A percentile compares a stretch with the other conserved stretches of the same genome.
These are phyloP conservation scores for Tenthredo scrophulariae DNA, from an alignment of 2,888 invertebrate species.

Conservation along the genomic window DNA sequence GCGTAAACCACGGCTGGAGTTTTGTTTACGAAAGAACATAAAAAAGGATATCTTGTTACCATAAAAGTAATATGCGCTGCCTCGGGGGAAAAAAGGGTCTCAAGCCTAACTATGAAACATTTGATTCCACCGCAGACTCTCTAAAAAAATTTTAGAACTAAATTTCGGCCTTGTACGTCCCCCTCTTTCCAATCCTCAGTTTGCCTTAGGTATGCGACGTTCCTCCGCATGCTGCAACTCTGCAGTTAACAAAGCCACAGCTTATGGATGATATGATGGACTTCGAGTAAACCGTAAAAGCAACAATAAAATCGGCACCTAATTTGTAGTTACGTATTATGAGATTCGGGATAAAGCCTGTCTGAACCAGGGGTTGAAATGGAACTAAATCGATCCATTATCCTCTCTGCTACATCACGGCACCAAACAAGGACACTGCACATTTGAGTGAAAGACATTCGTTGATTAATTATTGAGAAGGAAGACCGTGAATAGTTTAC, in stretches of 20 bases:
- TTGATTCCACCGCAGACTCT: conserved; percentile 10
- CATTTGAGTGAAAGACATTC: background rate
- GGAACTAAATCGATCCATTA: background rate
- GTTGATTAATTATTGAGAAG: background rate
- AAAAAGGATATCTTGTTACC: conserved; percentile 48
- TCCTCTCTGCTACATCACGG: background rate
- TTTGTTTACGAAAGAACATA: conserved; percentile 46
- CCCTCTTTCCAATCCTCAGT: background rate
- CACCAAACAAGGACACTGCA: background rate
- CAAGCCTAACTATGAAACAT: conserved; percentile 42
- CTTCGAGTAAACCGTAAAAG: background rate
- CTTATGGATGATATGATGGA: conserved; percentile 27
- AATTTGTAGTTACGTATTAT: background rate
- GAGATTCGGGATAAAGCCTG: background rate
- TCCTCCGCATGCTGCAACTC: no score
- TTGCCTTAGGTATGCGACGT: background rate
- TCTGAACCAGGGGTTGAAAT: background rate
- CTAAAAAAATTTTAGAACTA: conserved; percentile 5
- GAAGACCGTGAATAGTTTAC: background rate
- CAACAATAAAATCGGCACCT: conserved; percentile 18
- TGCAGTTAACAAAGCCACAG: background rate
- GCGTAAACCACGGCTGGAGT: conserved; percentile 36
- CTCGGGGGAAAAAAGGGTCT: conserved; percentile 44
- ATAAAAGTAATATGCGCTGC: conserved; percentile 43
- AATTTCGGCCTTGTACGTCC: background rate